Conservation (phyloP, 53 echinoderm and acorn worm species). For the Mesocentrotus franciscanus region DNA sequence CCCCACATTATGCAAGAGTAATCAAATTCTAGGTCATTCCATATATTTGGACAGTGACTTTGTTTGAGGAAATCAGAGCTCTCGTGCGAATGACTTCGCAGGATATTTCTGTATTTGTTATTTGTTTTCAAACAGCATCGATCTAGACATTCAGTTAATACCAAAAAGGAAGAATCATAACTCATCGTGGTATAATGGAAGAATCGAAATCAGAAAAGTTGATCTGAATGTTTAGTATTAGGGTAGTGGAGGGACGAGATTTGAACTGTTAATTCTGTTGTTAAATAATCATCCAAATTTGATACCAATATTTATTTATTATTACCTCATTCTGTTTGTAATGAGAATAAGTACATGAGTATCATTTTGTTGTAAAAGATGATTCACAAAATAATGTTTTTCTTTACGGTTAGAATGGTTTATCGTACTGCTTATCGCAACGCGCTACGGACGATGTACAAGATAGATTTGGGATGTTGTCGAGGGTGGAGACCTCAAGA, state of each 20-base stretch:
- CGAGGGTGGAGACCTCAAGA: constrained; percentile 42
- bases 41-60: not conserved
- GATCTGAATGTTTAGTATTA: not conserved
- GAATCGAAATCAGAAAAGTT: not conserved
- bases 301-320: not conserved
- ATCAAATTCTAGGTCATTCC: too few species aligned
- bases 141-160: too few species aligned
- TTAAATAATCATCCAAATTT: too few species aligned
- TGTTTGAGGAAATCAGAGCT: not conserved
- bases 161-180: too few species aligned
- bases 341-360: not conserved
- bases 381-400: not conserved
- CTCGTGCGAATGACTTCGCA: not conserved
- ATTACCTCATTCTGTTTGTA: not conserved
- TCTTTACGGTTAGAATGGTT: constrained; percentile 4
- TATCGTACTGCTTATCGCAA: constrained; percentile 50
- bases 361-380: not conserved
- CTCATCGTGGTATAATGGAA: too few species aligned
- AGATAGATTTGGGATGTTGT: constrained; percentile 50
- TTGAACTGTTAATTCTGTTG: not conserved
- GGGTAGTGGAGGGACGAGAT: too few species aligned
- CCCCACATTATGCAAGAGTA: too few species aligned
- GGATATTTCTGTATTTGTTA: not conserved
- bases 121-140: not conserved
- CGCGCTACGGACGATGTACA: constrained; percentile 27